These are phyloP conservation scores for Mythimna ferrago DNA, from an alignment of 2,888 invertebrate genomes.

Conservation along the genomic window DNA sequence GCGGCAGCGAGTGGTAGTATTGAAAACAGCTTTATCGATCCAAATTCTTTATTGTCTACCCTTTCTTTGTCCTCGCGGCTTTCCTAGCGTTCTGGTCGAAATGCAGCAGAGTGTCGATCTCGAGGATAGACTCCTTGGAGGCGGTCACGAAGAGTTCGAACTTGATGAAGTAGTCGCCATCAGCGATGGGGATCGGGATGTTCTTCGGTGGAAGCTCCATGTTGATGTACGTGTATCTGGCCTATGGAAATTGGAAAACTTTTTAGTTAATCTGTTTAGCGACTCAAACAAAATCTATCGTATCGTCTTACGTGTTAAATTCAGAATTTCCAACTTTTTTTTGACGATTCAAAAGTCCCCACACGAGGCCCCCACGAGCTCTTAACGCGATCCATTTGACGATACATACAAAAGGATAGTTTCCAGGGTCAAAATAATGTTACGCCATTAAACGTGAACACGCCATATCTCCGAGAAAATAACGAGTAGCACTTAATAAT, in stretches of 20 bases:
- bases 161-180: constrained; percentile 63
- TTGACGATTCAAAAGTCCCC: too few relatives aligned
- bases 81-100: constrained; percentile 52
- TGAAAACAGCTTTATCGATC: neutral
- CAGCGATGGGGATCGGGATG: constrained; percentile 65
- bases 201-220: constrained; percentile 71
- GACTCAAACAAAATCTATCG: neutral
- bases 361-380: too few relatives aligned
- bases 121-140: constrained; percentile 60
- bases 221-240: constrained; percentile 62
- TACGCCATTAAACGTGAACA: too few relatives aligned
- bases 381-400: too few relatives aligned
- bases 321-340: too few relatives aligned
- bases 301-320: too few relatives aligned
- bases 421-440: too few relatives aligned
- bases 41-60: constrained; percentile 21
- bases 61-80: constrained; percentile 35
- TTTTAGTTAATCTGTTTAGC: neutral
- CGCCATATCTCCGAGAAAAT: too few relatives aligned
- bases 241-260: constrained; percentile 47
- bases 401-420: too few relatives aligned
- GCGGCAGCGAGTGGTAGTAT: too few relatives aligned
- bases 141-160: constrained; percentile 54
- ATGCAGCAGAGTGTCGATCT: constrained; percentile 52
- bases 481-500: too few relatives aligned